Percentiles rank a stretch among this genome's conserved stretches.
These are phyloP conservation scores for Eremobia ochroleuca DNA, from an alignment of 2,888 invertebrate species.

Conservation along the genomic window DNA sequence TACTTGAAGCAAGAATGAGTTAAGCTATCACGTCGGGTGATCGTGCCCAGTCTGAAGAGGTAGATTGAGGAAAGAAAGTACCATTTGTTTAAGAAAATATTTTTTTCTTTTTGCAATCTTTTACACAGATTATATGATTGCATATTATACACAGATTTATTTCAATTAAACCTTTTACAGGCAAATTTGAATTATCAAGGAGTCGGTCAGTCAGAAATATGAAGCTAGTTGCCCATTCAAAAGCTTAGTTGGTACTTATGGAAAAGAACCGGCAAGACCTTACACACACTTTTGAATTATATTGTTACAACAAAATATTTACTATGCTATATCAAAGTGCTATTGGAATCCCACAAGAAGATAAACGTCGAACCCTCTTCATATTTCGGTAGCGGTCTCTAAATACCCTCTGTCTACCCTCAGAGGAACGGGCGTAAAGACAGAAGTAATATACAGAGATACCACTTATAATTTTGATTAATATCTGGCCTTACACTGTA, in stretches of 20 bases:
- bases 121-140: too few species aligned
- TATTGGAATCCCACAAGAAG: constrained; percentile 1
- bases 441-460: constrained; percentile 63
- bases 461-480: constrained; percentile 70
- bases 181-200: not conserved
- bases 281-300: not conserved
- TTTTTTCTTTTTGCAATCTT: not conserved
- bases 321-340: not conserved
- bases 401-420: constrained; percentile 48
- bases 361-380: constrained; percentile 51
- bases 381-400: constrained; percentile 25
- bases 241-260: not conserved
- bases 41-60: not conserved
- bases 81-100: not conserved
- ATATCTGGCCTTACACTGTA: constrained; percentile 67
- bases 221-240: not conserved
- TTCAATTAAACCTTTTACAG: not conserved
- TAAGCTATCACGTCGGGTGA: not conserved
- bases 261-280: not conserved
- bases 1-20: constrained; percentile 3
- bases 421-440: constrained; percentile 40
- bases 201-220: not conserved
- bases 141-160: not conserved
- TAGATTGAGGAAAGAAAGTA: not conserved
- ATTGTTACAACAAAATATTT: not conserved